Percentiles rank a stretch among this genome's conserved stretches.
phyloP scores from a whole-genome alignment of 2,113 vertebrate species.

The Mirza zaza region DNA sequence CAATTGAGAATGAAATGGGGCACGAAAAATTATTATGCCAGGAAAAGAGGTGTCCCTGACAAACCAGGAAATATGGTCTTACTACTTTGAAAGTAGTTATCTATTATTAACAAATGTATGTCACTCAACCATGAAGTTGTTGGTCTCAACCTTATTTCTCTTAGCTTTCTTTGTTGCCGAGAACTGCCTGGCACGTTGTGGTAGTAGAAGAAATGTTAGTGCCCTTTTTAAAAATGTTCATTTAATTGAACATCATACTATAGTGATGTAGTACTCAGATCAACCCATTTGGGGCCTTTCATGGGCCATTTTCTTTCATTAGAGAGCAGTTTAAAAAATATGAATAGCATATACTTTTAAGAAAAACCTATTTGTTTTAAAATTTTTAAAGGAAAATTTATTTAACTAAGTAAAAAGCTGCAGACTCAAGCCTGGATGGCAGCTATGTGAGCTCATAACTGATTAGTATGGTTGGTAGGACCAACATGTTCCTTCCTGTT shows the following conservation, averaged over 20 bases:
- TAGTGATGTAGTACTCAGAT: conserved; percentile 33
- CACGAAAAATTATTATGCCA: neutral
- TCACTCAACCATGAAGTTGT: neutral
- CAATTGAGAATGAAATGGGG: neutral
- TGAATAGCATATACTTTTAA: neutral
- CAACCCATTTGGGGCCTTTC: neutral
- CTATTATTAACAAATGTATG: neutral
- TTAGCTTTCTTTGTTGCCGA: conserved; percentile 33
- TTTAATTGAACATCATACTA: conserved; percentile 21
- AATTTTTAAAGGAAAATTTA: conserved; percentile 23
- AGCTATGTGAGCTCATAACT: neutral
- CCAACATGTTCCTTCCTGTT: neutral
- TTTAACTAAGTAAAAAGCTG: neutral
- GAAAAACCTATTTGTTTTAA: neutral
- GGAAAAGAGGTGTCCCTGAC: neutral
- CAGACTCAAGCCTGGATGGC: neutral
- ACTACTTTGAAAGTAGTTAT: neutral
- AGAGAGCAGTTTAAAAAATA: neutral
- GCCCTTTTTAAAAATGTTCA: conserved; percentile 10
- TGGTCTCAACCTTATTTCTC: neutral
- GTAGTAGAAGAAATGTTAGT: neutral
- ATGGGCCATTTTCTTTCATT: conserved; percentile 63
- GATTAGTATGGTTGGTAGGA: neutral
- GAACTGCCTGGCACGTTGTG: neutral
- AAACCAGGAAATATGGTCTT: neutral